Evolutionary conservation across 1,140 invertebrate species (phyloP).

Genomic region (Dendrolimus kikuchii): DNA sequence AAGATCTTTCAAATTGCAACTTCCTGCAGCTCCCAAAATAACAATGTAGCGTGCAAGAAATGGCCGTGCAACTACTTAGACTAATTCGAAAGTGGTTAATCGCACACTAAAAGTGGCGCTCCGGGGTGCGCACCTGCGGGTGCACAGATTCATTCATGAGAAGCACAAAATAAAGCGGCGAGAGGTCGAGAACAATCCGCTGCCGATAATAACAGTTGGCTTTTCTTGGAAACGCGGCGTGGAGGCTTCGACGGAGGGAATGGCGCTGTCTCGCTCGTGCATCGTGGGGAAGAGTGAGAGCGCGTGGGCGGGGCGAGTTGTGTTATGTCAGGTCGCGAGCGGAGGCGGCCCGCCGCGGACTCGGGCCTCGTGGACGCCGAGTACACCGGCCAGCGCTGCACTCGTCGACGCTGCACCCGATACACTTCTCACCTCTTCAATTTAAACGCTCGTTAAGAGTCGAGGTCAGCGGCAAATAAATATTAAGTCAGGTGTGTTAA

Average conservation of each 20-base stretch:
- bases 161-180: slow-evolving; percentile 33
- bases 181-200: slow-evolving; percentile 62
- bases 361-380: slow-evolving; percentile 38
- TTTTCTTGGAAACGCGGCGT: slow-evolving; percentile 61
- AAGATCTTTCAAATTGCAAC: slow-evolving; percentile 32
- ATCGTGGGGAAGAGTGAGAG: slow-evolving; percentile 38
- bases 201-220: slow-evolving; percentile 63
- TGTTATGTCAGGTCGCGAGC: slow-evolving; percentile 49
- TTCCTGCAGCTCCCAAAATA: slow-evolving; percentile 49
- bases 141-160: slow-evolving; percentile 62
- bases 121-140: slow-evolving; percentile 58
- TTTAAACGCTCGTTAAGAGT: slow-evolving; percentile 37
- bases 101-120: slow-evolving; percentile 44
- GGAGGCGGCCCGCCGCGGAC: slow-evolving; percentile 30
- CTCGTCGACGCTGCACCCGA: slow-evolving; percentile 46
- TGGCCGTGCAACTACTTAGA: slow-evolving; percentile 30
- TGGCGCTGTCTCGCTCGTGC: slow-evolving; percentile 39
- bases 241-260: slow-evolving; percentile 57
- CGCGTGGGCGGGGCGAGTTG: slow-evolving; percentile 51
- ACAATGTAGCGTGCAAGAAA: slow-evolving; percentile 54
- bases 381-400: slow-evolving; percentile 24
- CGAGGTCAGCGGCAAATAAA: slow-evolving; percentile 33
- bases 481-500: slow-evolving; percentile 20
- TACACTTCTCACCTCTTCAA: slow-evolving; percentile 54
- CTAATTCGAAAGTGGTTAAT: slow-evolving; percentile 47